Evolutionary conservation across 2,113 vertebrate genomes (phyloP).

Genomic region (Tursiops truncatus): DNA sequence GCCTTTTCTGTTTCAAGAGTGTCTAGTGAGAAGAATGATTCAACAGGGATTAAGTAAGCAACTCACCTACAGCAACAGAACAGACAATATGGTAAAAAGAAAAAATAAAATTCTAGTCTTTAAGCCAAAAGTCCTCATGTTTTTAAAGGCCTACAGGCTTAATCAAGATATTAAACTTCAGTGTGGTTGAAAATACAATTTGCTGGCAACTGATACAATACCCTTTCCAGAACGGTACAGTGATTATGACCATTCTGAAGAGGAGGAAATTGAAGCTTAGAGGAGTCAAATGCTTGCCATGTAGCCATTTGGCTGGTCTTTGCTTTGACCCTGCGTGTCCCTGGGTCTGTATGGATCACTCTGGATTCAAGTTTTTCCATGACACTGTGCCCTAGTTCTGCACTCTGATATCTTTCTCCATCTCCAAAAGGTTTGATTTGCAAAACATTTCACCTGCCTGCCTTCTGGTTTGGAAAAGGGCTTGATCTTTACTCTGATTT

Average conservation of each 20-base stretch:
- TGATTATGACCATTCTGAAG: background rate
- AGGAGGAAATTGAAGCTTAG: constrained; percentile 7
- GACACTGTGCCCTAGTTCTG: background rate
- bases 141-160: background rate
- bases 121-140: background rate
- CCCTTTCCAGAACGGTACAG: background rate
- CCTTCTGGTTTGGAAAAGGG: constrained; percentile 30
- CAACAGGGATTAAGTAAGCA: background rate
- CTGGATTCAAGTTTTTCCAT: constrained; percentile 5
- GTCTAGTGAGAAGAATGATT: constrained; percentile 29
- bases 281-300: background rate
- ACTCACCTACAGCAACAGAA: background rate
- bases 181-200: background rate
- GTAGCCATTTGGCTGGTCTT: background rate
- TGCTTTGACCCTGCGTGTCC: background rate
- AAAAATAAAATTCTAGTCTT: constrained; percentile 4
- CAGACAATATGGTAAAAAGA: background rate
- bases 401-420: background rate
- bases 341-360: background rate
- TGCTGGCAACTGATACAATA: background rate
- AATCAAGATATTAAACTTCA: background rate
- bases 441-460: background rate
- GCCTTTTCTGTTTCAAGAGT: constrained; percentile 10
- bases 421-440: constrained; percentile 21
- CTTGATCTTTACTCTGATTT: background rate